These are phyloP conservation scores for Sapajus apella DNA, from an alignment of 2,113 vertebrate species.

Conservation along the genomic window DNA sequence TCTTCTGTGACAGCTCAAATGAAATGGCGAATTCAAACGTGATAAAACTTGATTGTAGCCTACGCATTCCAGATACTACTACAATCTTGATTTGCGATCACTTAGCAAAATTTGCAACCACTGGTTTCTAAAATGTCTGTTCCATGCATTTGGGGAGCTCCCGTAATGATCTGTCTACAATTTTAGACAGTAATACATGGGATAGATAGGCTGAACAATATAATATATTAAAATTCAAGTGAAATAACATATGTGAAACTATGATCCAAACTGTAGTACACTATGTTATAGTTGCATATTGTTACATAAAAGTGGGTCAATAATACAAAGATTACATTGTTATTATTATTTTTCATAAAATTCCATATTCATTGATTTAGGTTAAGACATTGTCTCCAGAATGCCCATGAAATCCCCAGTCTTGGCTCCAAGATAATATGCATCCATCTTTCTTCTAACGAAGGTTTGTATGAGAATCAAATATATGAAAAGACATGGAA, in stretches of 20 bases:
- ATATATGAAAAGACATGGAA: neutral
- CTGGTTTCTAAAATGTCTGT: neutral
- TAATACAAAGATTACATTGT: neutral
- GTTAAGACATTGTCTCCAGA: neutral
- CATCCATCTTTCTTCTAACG: neutral
- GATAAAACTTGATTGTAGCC: neutral
- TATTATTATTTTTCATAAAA: neutral
- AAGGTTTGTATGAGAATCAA: neutral
- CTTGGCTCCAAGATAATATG: neutral
- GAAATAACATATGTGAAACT: neutral
- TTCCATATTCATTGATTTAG: neutral
- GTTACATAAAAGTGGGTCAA: neutral
- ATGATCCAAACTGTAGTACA: neutral
- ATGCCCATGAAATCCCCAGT: neutral
- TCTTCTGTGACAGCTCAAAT: neutral
- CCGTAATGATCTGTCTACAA: neutral
- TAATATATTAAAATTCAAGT: neutral
- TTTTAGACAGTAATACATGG: neutral
- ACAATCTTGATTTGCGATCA: neutral
- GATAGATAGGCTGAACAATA: neutral
- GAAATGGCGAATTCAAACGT: neutral
- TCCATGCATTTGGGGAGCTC: neutral
- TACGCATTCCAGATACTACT: neutral
- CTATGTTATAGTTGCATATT: neutral
- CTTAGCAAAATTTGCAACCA: neutral